phyloP scores from a whole-genome alignment of 2,888 invertebrate species.

The Odontocerum albicorne region DNA sequence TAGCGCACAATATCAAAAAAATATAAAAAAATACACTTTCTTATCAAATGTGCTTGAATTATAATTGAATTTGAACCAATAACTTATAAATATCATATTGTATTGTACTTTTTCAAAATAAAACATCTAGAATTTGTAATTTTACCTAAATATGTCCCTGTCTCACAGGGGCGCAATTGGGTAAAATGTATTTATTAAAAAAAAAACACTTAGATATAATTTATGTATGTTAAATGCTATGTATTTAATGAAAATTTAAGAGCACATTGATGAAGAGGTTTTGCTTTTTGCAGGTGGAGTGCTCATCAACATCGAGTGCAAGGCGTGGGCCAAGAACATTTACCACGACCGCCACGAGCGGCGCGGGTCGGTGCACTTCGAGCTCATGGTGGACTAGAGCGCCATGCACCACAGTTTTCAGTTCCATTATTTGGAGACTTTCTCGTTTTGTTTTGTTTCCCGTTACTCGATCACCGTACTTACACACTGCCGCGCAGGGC shows the following conservation, averaged over 20 bases:
- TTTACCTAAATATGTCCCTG: too few relatives aligned
- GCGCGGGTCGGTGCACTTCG: slow-evolving; percentile 93
- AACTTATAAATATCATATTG: too few relatives aligned
- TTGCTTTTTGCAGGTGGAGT: slow-evolving; percentile 70
- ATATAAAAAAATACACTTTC: too few relatives aligned
- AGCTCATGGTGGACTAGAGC: slow-evolving; percentile 86
- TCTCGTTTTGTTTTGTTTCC: slow-evolving; percentile 26
- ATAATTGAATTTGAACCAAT: too few relatives aligned
- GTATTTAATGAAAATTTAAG: too few relatives aligned
- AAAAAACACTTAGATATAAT: too few relatives aligned
- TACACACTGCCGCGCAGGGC: slow-evolving; percentile 24
- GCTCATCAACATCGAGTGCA: slow-evolving; percentile 90
- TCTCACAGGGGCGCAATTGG: too few relatives aligned
- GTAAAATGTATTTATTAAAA: neutral
- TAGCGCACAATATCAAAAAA: too few relatives aligned
- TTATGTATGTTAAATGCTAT: too few relatives aligned
- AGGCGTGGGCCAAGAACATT: slow-evolving; percentile 91
- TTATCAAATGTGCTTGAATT: too few relatives aligned
- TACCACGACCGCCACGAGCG: slow-evolving; percentile 84
- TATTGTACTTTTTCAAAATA: too few relatives aligned
- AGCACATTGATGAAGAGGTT: slow-evolving; percentile 10
- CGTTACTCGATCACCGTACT: slow-evolving; percentile 29
- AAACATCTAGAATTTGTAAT: too few relatives aligned
- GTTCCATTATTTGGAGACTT: slow-evolving; percentile 29
- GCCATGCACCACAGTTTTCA: slow-evolving; percentile 24